Percentiles rank a stretch among this genome's conserved stretches.
phyloP scores from a whole-genome alignment of 2,888 invertebrate species.

The Clepsis dumicolana region DNA sequence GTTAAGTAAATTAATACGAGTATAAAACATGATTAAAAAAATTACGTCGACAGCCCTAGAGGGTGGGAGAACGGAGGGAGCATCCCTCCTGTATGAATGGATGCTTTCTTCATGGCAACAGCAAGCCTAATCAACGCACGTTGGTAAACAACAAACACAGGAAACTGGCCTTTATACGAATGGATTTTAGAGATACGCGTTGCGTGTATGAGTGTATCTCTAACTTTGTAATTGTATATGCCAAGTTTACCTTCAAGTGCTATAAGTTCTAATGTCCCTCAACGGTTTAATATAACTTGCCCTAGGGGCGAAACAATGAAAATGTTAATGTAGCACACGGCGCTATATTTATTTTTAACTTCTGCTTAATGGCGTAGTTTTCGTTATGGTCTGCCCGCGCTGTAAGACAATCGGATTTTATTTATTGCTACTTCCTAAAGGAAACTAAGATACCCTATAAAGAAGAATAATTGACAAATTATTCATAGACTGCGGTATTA shows the following conservation, averaged over 20 bases:
- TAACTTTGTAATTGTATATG: slow-evolving; percentile 71
- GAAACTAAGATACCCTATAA: not conserved
- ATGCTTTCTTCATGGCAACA: slow-evolving; percentile 67
- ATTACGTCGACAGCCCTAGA: slow-evolving; percentile 75
- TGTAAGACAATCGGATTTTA: slow-evolving; percentile 47
- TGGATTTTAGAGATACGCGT: slow-evolving; percentile 45
- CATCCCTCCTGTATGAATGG: slow-evolving; percentile 74
- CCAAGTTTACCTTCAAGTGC: slow-evolving; percentile 79
- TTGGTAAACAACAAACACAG: slow-evolving; percentile 38
- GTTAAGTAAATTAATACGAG: slow-evolving; percentile 85
- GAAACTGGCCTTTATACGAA: slow-evolving; percentile 51
- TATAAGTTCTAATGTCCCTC: slow-evolving; percentile 82
- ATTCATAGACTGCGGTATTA: not conserved
- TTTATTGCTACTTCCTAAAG: slow-evolving; percentile 43
- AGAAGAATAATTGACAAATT: not conserved
- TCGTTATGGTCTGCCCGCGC: slow-evolving; percentile 49
- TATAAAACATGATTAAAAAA: slow-evolving; percentile 86
- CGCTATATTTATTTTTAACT: slow-evolving; percentile 73
- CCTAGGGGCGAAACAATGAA: slow-evolving; percentile 76
- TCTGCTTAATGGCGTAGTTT: slow-evolving; percentile 60
- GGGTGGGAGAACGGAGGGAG: slow-evolving; percentile 64
- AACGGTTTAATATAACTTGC: slow-evolving; percentile 78
- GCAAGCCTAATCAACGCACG: slow-evolving; percentile 49
- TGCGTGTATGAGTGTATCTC: slow-evolving; percentile 39
- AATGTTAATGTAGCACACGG: slow-evolving; percentile 73